Evolutionary conservation across 1,140 invertebrate species (phyloP).

Genomic region (Andrena cerasifolii): DNA sequence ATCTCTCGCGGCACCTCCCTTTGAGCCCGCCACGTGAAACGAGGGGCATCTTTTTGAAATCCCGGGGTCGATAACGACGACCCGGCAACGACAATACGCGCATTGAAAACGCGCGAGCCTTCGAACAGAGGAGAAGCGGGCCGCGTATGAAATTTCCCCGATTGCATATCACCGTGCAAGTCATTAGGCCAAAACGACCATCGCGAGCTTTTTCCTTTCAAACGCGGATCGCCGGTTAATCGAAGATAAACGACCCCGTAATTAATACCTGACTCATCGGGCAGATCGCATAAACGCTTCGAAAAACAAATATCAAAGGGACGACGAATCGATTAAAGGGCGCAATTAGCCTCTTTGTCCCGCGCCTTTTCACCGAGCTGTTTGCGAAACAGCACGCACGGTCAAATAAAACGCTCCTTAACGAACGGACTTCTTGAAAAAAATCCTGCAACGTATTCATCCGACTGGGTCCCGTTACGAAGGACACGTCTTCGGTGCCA

Average conservation of each 20-base stretch:
- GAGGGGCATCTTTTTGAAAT: neutral
- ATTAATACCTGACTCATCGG: slow-evolving; percentile 55
- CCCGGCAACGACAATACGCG: neutral
- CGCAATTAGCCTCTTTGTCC: slow-evolving; percentile 53
- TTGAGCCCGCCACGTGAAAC: neutral
- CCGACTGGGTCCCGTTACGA: slow-evolving; percentile 17
- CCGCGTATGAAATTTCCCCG: slow-evolving; percentile 1
- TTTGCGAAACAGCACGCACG: slow-evolving; percentile 42
- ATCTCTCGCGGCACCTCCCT: neutral
- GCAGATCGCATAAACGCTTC: slow-evolving; percentile 32
- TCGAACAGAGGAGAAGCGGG: neutral
- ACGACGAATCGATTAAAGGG: slow-evolving; percentile 50
- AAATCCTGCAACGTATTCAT: slow-evolving; percentile 29
- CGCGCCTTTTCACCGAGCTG: slow-evolving; percentile 21
- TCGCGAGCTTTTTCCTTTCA: neutral
- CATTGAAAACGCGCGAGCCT: neutral
- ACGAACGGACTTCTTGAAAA: slow-evolving; percentile 47
- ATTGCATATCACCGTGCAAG: slow-evolving; percentile 21
- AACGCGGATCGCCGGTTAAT: slow-evolving; percentile 20
- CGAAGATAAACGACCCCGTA: slow-evolving; percentile 46
- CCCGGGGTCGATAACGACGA: neutral
- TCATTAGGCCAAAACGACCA: slow-evolving; percentile 33
- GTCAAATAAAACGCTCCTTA: slow-evolving; percentile 40
- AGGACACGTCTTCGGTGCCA: slow-evolving; percentile 14
- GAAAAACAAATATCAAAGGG: slow-evolving; percentile 56